Base-by-base conservation (phyloP, 2,888 invertebrate genomes). In the Pachydiplax longipennis region DNA sequence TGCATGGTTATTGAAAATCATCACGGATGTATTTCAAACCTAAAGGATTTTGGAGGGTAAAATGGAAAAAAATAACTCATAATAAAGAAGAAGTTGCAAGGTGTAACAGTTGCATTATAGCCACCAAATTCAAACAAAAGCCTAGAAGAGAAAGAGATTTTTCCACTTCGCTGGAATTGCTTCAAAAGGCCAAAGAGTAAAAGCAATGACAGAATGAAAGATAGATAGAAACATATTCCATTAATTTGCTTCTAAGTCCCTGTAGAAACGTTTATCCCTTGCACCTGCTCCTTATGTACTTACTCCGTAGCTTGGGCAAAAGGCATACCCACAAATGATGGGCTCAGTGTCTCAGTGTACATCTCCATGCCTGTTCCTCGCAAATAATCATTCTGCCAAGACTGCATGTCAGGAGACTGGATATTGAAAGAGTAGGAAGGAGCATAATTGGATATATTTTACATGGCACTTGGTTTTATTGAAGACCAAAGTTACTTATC, bases 321-420 rank as follows among this genome's bases (percentile, higher is more conserved):
- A 94, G 98, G 98, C 97, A 99, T 98, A 95, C 98, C 98, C 95
- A 98, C 97, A 96, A 99, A 99, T 93, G 99, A 97, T 93, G 98
- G 97, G 95, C 99, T 99, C 95, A 99, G 96, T 93, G 98, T 98
- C 96, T 99, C 99, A 94, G 99, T 99, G 96, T 99, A 99, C 99
- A 99, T 99, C 97, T 99, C 99, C 99, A 99, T 99, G 94, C 99
- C 99, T 93, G 99, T 99, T 94, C 99, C 99, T 94, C 99, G 97
- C 95, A 99, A 97, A 96, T 99, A 99, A 96, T 99, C 99, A 96
- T 99, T 99, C 96, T 99, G 98, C 99, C 99, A 99, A 95, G 98
- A 97, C 95, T 98, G 98, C 96, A 98, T 98, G 95, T 98, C 97
- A 95, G 97, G 97, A 94, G 98, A 98, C 98, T 99, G 96, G 95